Conservation (phyloP, 2,797 vertebrate species). For the Heteromormyrus szaboi region DNA sequence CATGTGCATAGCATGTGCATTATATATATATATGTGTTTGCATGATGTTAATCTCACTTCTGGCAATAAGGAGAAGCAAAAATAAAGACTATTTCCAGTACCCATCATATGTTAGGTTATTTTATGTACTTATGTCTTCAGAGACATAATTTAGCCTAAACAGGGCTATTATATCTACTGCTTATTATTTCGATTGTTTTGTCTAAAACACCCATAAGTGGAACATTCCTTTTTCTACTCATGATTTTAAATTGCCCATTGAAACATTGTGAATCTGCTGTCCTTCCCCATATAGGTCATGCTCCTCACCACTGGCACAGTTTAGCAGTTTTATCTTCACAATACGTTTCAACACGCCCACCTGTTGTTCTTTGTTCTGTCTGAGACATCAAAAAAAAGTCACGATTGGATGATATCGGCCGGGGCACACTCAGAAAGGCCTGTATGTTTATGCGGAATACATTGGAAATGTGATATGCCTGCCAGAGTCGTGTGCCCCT, state of each 20-base stretch:
- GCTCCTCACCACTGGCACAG: conserved; percentile 21
- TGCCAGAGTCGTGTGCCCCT: not conserved
- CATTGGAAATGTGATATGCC: not conserved
- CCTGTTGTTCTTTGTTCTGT: conserved; percentile 30
- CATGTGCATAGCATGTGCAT: not conserved
- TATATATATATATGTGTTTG: not conserved
- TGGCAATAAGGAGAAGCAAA: not conserved
- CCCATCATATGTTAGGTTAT: not conserved
- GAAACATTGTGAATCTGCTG: not conserved
- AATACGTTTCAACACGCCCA: conserved; percentile 25
- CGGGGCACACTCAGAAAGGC: not conserved
- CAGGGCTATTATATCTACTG: not conserved
- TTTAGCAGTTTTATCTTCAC: conserved; percentile 19
- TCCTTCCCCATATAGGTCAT: not conserved
- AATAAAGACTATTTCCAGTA: not conserved
- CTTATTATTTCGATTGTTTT: conserved; percentile 23
- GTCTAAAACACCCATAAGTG: conserved; percentile 44
- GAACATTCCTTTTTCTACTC: conserved; percentile 31
- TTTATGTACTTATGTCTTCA: not conserved
- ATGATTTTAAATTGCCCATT: conserved; percentile 37
- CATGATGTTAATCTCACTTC: not conserved
- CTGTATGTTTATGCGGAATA: not conserved
- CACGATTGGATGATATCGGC: not conserved
- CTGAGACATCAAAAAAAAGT: not conserved
- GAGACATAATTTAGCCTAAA: not conserved